Percentiles rank a stretch among this genome's conserved stretches.
Conservation (phyloP, 2,888 invertebrate species). For the Eupithecia insigniata region DNA sequence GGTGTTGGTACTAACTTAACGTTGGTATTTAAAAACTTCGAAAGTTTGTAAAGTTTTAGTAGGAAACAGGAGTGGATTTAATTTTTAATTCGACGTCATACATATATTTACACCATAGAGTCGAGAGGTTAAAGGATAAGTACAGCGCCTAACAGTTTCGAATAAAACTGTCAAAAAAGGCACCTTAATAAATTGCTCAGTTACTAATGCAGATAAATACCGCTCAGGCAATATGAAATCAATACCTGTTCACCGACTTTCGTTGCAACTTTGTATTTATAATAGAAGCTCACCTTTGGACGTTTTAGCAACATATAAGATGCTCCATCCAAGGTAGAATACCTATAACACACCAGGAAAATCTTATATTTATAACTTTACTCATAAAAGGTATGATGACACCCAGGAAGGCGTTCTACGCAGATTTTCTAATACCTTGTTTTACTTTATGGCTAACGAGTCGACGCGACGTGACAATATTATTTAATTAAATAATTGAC, state of each 20-base stretch:
- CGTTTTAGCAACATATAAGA: neutral
- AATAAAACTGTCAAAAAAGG: neutral
- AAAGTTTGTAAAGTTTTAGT: neutral
- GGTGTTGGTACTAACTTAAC: neutral
- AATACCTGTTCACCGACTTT: neutral
- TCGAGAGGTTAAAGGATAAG: neutral
- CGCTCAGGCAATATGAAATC: neutral
- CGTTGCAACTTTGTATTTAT: neutral
- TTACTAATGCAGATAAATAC: neutral
- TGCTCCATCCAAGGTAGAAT: neutral
- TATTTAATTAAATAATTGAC: slow-evolving; percentile 14
- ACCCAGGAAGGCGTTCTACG: slow-evolving; percentile 34
- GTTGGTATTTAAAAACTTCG: neutral
- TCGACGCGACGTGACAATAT: slow-evolving; percentile 1
- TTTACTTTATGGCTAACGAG: neutral
- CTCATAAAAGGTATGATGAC: slow-evolving; percentile 33
- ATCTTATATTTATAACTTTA: slow-evolving; percentile 31
- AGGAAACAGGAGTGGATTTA: neutral
- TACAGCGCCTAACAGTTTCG: neutral
- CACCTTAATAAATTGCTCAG: neutral
- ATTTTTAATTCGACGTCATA: neutral
- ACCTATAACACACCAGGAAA: slow-evolving; percentile 25
- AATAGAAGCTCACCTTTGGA: neutral
- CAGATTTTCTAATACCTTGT: slow-evolving; percentile 24
- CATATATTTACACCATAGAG: neutral